Base-by-base conservation (phyloP, 2,888 invertebrate species). In the Nephrotoma flavescens region DNA sequence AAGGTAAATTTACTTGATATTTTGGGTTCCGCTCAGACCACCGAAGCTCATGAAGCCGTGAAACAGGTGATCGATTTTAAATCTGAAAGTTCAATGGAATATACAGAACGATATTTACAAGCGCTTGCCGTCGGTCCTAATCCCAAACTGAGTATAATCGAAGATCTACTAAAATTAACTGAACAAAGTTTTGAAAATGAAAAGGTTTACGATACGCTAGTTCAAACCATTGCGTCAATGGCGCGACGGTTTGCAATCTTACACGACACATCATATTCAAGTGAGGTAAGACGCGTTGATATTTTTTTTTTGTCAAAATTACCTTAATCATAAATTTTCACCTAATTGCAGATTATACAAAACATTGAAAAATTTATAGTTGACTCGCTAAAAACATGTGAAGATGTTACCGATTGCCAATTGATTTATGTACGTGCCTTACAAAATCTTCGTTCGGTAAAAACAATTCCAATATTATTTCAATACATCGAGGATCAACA, bases 51-150 rank as follows among this genome's bases (percentile, higher is more conserved):
- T 90, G 92, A 93, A 88, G 95, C 95, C 3, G 94, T 95, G 2
- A 94, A 95, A 92, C 94, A 94, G 88, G 92, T 93, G 44, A 92
- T 96, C 6, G 92, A 93, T 86, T 93, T 94, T 87, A 91, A 92
- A 11, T 90, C 90, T 86, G 92, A 92, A 12, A 88, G 90, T 0
- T 89, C 92, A 87, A 91, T 93, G n/a, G 93, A 94, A 19, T 91
- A 93, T 44, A 92, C 94, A 0, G 97, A 97, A 89, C 92, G 96
- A 87, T 96, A 96, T 90, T 92, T 97, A 1, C 95, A 96, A 93
- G 94, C 95, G 0, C 90, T 95, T 9, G 95, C 96, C 0, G 92
- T 95, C 85, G 94, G 94, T 0, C 93, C 95, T 0, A 93, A 95
- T 89, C 95, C 96, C 0, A 92, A 93, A 71, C 92, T 92, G 47